phyloP scores from a whole-genome alignment of 2,113 vertebrate genomes.

The Microtus richardsoni region DNA sequence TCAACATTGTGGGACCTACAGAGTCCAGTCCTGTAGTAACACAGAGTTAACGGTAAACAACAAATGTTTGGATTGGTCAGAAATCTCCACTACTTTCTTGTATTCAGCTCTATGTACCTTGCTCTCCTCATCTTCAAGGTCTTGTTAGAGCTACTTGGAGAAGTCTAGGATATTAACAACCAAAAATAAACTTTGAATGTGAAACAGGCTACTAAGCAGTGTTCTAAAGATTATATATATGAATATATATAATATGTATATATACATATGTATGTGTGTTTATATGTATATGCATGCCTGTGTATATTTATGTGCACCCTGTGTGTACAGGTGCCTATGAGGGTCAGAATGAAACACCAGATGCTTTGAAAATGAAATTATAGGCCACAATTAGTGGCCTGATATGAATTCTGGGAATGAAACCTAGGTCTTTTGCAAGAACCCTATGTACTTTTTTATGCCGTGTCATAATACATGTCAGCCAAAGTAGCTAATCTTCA shows the following conservation, averaged over 20 bases:
- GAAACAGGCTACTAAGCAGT: neutral
- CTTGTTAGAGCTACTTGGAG: neutral
- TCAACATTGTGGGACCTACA: neutral
- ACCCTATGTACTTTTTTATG: no score
- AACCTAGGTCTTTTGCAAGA: neutral
- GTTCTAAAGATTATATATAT: neutral
- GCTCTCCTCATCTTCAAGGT: neutral
- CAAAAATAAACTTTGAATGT: neutral
- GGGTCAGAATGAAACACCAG: neutral
- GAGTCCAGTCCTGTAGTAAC: neutral
- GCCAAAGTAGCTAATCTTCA: slow-evolving; percentile 89
- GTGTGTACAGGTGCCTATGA: neutral
- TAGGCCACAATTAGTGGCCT: neutral
- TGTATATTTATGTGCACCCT: no score
- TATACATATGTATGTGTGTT: neutral
- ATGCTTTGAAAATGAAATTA: neutral
- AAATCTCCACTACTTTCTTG: neutral
- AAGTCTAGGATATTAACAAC: neutral
- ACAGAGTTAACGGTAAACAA: neutral
- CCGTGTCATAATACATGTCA: slow-evolving; percentile 84
- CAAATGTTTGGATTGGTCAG: neutral
- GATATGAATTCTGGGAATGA: no score
- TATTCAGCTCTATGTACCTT: neutral
- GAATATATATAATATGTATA: no score
- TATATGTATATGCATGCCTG: neutral